These are phyloP conservation scores for Botia kubotai DNA, from an alignment of 2,797 vertebrate species.

Conservation along the genomic window DNA sequence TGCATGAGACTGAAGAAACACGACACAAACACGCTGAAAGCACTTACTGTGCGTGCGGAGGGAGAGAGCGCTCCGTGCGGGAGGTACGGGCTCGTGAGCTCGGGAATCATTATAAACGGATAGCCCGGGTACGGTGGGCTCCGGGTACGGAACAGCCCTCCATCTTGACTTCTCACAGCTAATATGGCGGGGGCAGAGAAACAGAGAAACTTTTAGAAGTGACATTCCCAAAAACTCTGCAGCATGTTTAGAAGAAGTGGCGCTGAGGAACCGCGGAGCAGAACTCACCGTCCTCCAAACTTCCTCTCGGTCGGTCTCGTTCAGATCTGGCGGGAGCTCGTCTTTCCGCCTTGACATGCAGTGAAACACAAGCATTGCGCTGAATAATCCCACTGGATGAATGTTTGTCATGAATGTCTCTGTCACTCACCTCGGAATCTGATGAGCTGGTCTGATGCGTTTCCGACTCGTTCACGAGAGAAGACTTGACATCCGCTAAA, in stretches of 20 bases:
- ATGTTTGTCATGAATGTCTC: no score
- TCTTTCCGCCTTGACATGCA: slow-evolving; percentile 92
- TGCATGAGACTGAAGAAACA: slow-evolving; percentile 27
- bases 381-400: no score
- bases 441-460: slow-evolving; percentile 99
- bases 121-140: slow-evolving; percentile 98
- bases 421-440: slow-evolving; percentile 93
- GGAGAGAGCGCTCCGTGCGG: slow-evolving; percentile 97
- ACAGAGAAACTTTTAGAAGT: slow-evolving; percentile 59
- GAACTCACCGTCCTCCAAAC: slow-evolving; percentile 98
- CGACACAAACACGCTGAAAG: slow-evolving; percentile 55
- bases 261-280: slow-evolving; percentile 60
- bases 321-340: slow-evolving; percentile 96
- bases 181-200: slow-evolving; percentile 89
- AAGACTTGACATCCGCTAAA: slow-evolving; percentile 99
- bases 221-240: slow-evolving; percentile 43
- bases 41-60: slow-evolving; percentile 84
- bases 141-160: slow-evolving; percentile 99
- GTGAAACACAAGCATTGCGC: slow-evolving; percentile 80
- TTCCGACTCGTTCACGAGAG: slow-evolving; percentile 98
- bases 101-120: slow-evolving; percentile 99
- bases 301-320: no score
- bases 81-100: slow-evolving; percentile 96
- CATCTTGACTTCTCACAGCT: slow-evolving; percentile 99
- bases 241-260: slow-evolving; percentile 19